A percentile compares a stretch with the other conserved stretches of the same genome.
Conservation (phyloP, 2,888 invertebrate species). For the Lobophora halterata region DNA sequence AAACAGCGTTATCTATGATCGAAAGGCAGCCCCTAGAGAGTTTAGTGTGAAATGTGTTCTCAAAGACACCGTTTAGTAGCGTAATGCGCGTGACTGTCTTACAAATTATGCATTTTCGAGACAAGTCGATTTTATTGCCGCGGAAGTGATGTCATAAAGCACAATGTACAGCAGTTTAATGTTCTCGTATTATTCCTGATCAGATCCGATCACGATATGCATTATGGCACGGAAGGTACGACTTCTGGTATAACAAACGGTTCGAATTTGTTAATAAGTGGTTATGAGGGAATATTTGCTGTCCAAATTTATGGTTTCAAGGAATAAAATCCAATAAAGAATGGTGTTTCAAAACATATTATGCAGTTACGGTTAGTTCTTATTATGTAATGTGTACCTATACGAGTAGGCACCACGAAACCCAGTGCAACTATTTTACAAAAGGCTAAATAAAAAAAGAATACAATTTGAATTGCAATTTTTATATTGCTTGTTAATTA, state of each 20-base stretch:
- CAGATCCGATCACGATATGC: conserved; percentile 61
- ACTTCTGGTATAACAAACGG: conserved; percentile 22
- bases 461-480: no score
- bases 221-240: conserved; percentile 56
- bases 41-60: conserved; percentile 79
- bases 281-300: no score
- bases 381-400: no score
- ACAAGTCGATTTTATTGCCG: conserved; percentile 76
- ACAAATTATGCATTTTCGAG: conserved; percentile 79
- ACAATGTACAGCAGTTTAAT: conserved; percentile 73
- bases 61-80: conserved; percentile 78
- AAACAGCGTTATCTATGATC: conserved; percentile 77
- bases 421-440: no score
- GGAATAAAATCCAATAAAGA: no score
- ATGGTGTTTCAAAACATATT: no score
- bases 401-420: no score
- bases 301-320: no score
- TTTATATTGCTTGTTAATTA: no score
- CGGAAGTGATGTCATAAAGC: conserved; percentile 79
- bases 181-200: conserved; percentile 73
- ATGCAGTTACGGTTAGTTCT: no score
- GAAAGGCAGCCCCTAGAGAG: conserved; percentile 62
- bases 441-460: no score
- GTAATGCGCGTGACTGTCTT: conserved; percentile 76
- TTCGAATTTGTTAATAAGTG: conserved; percentile 24